These are phyloP conservation scores for Ageneiosus marmoratus DNA, from an alignment of 2,113 vertebrate species.

Conservation along the genomic window DNA sequence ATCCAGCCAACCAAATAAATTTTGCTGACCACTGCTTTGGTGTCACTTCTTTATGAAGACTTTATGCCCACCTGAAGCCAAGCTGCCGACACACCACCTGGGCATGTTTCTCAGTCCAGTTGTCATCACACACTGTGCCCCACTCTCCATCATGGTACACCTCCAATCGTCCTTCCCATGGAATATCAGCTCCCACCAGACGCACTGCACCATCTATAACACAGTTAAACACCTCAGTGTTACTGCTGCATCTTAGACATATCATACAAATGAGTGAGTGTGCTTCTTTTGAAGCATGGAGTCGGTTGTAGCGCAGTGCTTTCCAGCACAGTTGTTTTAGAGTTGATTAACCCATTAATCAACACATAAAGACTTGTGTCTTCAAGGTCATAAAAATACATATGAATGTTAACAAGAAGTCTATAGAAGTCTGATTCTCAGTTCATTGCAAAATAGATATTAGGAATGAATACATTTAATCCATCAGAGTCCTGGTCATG, in stretches of 20 bases:
- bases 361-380: neutral
- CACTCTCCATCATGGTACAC: slow-evolving; percentile 67
- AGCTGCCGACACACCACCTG: slow-evolving; percentile 74
- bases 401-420: neutral
- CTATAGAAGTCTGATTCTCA: neutral
- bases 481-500: neutral
- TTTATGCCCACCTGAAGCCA: slow-evolving; percentile 66
- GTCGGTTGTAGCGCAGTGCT: neutral
- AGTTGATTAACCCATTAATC: neutral
- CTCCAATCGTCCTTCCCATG: slow-evolving; percentile 68
- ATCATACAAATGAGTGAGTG: neutral
- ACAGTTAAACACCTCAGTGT: slow-evolving; percentile 9
- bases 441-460: neutral
- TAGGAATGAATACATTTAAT: too few relatives aligned
- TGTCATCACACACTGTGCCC: slow-evolving; percentile 74
- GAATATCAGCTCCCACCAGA: slow-evolving; percentile 63
- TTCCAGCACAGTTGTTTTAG: neutral
- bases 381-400: neutral
- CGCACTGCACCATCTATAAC: slow-evolving; percentile 69
- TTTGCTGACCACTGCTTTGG: neutral
- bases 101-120: slow-evolving; percentile 66
- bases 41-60: neutral
- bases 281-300: neutral
- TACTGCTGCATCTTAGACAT: too few relatives aligned
- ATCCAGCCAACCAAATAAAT: neutral